Base-by-base conservation (phyloP, 2,888 invertebrate species). In the Hymenopus coronatus region DNA sequence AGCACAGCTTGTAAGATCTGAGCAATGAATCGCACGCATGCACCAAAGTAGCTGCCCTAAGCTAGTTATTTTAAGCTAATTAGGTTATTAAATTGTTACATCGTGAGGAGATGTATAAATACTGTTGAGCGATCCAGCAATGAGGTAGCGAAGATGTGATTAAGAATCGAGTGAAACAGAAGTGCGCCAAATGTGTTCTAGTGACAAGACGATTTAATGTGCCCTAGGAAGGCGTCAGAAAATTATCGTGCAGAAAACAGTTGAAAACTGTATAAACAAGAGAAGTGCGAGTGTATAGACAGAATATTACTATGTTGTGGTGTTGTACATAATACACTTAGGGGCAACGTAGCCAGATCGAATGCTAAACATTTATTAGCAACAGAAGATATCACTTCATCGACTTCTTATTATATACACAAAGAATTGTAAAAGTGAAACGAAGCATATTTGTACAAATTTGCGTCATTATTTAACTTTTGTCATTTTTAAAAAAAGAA, bases 401-500 rank as follows among this genome's bases (percentile, higher is more conserved):
- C 82, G 87, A 87, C 30, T 82, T 87, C 87, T 87, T 82, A 87
- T 87, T 20, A 87, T 82, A 87, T 87, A 87, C 40, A 85, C 28
- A 87, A 27, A 84, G 82, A 20, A 87, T 87, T 87, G 81, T 33
- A 87, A 82, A 87, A 87, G 87, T 28, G 82, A 54, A 86, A 70
- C 85, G 89, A 70, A 70, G 85, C 46, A 82, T 89, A 89, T 89
- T 89, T 89, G 89, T 89, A 89, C 89, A 89, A 89, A 86, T 87
- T 46, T 85, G 33, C 85, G 88, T 88, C 30, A 88, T 85, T 89
- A 86, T 87, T 87, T 87, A 87, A 87, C 86, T 30, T 82, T 85
- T 87, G 87, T 87, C 87, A 87, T 84, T 83, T 81, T 83, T 88
- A 88, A 88, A 88, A 12, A 88, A 88, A 88, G 27, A 46, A 86